Base-by-base conservation (phyloP, 1,140 invertebrate genomes). In the Cyrtorhinus lividipennis region DNA sequence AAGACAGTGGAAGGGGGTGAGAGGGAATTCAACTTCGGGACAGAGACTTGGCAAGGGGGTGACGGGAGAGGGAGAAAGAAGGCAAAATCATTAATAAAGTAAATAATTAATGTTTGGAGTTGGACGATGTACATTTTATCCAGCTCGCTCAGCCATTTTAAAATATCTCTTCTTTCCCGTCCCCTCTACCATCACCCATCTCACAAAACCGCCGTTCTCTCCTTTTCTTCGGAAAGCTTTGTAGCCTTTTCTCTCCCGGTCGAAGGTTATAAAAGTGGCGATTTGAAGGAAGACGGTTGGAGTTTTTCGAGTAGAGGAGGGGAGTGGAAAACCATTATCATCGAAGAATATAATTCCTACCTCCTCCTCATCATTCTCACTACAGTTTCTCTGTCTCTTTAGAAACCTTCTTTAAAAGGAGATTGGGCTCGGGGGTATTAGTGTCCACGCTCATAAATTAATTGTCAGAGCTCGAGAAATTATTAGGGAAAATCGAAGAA, bases 71-170 rank as follows among this genome's bases (percentile, higher is more conserved):
- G n/a, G 24, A 24, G 60, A 22, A 45, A 2, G 23, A 22, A 30
- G 30, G 22, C 60, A 44, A 60, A 60, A 60, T 60, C 59, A 60
- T 60, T 60, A 60, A 60, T 60, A 60, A 60, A 60, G 59, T 60
- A 60, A 60, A 60, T 60, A 60, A 60, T 60, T 60, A 60, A 60
- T 44, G 59, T 60, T 60, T 60, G n/a, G 23, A 56, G n/a, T 56
- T 56, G 56, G 56, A 25, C 25, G 23, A 23, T 23, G 23, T 58
- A 24, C 56, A 25, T 58, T 58, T 58, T 58, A 58, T 58, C 56
- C 56, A 24, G 20, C 24, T 22, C 24, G n/a, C 56, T 26, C 56
- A 53, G 62, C 62, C 64, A 67, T 67, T 67, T 67, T 67, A 67
- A 63, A 65, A 64, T 59, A 57, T 48, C 66, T 53, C 26, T 57